These are phyloP conservation scores for Dendrocopos noguchii DNA, from an alignment of 2,113 vertebrate species.

Conservation along the genomic window DNA sequence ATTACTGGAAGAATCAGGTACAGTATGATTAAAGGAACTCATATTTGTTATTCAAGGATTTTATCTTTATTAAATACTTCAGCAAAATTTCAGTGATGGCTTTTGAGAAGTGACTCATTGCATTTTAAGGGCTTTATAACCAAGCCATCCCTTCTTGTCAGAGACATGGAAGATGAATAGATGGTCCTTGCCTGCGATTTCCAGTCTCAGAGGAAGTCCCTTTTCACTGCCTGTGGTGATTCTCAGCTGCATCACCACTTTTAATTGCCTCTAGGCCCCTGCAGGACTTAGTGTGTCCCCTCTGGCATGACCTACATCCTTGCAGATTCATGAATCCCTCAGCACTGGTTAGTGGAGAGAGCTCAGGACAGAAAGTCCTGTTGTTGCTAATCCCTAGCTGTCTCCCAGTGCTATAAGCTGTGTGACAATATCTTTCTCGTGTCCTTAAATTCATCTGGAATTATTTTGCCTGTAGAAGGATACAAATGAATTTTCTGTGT, in stretches of 20 bases:
- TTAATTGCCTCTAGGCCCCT: conserved; percentile 57
- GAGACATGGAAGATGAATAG: conserved; percentile 23
- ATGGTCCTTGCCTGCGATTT: neutral
- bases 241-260: neutral
- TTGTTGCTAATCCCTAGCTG: neutral
- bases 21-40: neutral
- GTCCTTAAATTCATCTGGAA: conserved; percentile 2
- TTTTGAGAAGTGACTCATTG: conserved; percentile 31
- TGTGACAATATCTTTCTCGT: neutral
- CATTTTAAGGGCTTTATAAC: conserved; percentile 41
- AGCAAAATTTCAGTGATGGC: conserved; percentile 22
- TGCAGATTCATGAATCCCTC: neutral
- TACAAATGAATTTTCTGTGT: neutral
- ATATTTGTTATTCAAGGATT: neutral
- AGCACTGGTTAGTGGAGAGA: neutral
- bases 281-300: conserved; percentile 33
- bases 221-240: conserved; percentile 25
- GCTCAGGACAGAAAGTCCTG: neutral
- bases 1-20: neutral
- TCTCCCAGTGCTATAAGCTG: neutral
- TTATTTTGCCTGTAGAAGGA: neutral
- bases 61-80: neutral
- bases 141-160: conserved; percentile 19
- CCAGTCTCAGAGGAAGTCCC: conserved; percentile 3
- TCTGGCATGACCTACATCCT: conserved; percentile 58